phyloP scores from a whole-genome alignment of 1,140 invertebrate genomes.

The Scaptomyza montana region DNA sequence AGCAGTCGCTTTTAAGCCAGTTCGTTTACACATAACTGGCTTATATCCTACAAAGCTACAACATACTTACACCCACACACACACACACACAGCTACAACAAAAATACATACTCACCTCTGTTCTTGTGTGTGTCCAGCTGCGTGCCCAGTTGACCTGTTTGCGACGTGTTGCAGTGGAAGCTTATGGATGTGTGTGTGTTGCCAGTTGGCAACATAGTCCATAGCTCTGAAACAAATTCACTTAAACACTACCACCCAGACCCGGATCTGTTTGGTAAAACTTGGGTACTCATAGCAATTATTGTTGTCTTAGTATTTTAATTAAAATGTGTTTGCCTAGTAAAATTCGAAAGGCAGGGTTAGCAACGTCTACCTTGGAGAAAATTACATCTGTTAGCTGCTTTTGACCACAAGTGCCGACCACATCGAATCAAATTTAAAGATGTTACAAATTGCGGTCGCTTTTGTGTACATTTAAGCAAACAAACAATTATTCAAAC shows the following conservation, averaged over 20 bases:
- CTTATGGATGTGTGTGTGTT: constrained; percentile 9
- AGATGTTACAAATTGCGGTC: constrained; percentile 40
- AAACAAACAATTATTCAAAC: constrained; percentile 24
- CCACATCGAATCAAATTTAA: constrained; percentile 33
- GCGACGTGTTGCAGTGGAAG: constrained; percentile 22
- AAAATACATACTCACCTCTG: constrained; percentile 24
- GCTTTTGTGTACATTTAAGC: constrained; percentile 27
- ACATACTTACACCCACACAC: background rate
- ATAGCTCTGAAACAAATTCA: constrained; percentile 34
- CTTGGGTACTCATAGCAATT: constrained; percentile 38
- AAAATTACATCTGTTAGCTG: constrained; percentile 51
- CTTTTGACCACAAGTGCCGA: constrained; percentile 36
- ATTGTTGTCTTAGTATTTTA: constrained; percentile 81
- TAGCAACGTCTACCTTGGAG: background rate
- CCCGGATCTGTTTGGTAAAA: background rate
- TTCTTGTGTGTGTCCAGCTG: constrained; percentile 3
- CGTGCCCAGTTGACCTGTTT: constrained; percentile 22
- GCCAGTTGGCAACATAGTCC: background rate
- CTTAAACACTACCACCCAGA: constrained; percentile 12
- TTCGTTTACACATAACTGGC: constrained; percentile 62
- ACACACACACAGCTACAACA: constrained; percentile 6
- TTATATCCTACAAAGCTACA: constrained; percentile 38
- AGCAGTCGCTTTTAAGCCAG: constrained; percentile 50
- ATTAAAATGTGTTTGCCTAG: constrained; percentile 77
- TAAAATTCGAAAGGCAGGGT: background rate